Base-by-base conservation (phyloP, 2,113 vertebrate genomes). In the Tangachromis dhanisi region DNA sequence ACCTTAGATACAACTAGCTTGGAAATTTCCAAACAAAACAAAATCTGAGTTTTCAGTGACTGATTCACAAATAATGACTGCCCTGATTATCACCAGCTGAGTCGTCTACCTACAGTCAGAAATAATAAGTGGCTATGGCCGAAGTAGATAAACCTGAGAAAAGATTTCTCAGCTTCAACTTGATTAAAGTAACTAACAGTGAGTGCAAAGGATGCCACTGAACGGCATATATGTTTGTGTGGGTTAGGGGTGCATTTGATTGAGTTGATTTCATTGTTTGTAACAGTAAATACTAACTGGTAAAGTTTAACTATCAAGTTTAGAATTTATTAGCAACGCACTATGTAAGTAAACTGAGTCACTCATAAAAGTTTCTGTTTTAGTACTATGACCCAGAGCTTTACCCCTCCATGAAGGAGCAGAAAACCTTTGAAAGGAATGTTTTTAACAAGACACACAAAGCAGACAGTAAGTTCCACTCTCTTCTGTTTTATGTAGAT, bases 371-470 rank as follows among this genome's bases (percentile, higher is more conserved):
- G 31, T 57, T n/a, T 53, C 5, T 90, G 76, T 95, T 94, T 17
- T 93, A 98, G 97, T 98, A 97, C 95, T 98, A 98, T 5, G 97
- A 98, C 17, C 89, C 81, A 2, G 90, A 95, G 55, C 93, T 97
- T 7, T 97, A 97, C 93, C 95, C 97, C 35, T 96, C 97, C 24
- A 96, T 96, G 84, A 96, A 96, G 90, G 97, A 97, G 61, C 97
- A 97, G 96, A 97, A 94, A 87, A 97, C 95, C 86, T 98, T 98
- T 81, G 97, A 98, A 92, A 97, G 59, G 90, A 97, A 95, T 6
- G 87, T 98, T 86, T 98, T 97, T 95, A 97, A 94, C 93, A 97
- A 97, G 96, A 98, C 97, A 1, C 96, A 97, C 83, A 97, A 96
- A 93, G 96, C 95, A 7, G 97, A 98, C 90, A 94, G 92, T 95